Base-by-base conservation (phyloP, 2,797 vertebrate species). In the Lithobates pipiens region DNA sequence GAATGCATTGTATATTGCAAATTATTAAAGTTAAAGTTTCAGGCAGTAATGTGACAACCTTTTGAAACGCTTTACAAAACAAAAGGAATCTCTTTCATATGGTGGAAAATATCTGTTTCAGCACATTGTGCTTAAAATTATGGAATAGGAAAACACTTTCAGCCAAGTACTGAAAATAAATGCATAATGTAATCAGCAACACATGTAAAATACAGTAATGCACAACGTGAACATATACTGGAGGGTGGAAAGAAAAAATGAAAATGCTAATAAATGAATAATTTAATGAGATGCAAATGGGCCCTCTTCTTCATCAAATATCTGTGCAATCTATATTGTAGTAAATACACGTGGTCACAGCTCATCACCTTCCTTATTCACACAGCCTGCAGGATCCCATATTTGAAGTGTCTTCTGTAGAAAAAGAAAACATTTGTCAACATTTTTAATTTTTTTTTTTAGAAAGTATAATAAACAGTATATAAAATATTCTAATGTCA, bases 91-190 rank as follows among this genome's bases (percentile, higher is more conserved):
- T 93, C 93, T 92, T 94, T 94, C 94, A 93, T 91, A 94, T 92
- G 88, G 91, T 92, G 93, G 93, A 90, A 94, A 94, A 89, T 92
- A 91, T 96, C 92, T 91, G 92, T 93, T 95, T 93, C 93, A 96
- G 96, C 96, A 97, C 95, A 96, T 94, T 97, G 96, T 97, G 96
- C 96, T 95, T 95, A 95, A 93, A 93, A 94, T 91, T 95, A 95
- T 92, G 95, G 94, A 92, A 95, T 91, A 95, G 93, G 92, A 92
- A 83, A 94, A 95, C 94, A 95, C 95, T 96, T 97, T 95, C 95
- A 95, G 96, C 92, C 93, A 93, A 92, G 93, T 96, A 96, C 96
- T 97, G 95, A 96, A 96, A 96, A 96, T 96, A 94, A 95, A 95
- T 93, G 93, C 90, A 91, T 92, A 94, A 92, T 93, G 95, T 96